Percentiles rank a stretch among this genome's conserved stretches.
Conservation (phyloP, 1,140 invertebrate genomes). For the Maconellicoccus hirsutus region DNA sequence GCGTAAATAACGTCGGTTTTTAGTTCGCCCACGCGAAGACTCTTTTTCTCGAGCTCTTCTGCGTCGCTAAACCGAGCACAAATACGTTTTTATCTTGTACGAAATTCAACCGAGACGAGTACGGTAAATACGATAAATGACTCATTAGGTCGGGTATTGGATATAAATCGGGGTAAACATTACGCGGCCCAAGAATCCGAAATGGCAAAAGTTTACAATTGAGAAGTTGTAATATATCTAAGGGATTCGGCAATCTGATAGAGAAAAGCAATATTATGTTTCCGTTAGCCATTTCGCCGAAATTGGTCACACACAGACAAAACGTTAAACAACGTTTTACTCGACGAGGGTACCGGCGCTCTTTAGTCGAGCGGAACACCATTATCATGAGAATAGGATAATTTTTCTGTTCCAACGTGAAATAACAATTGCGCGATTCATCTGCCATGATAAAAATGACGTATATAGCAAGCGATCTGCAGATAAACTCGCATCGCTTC, state of each 20-base stretch:
- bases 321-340: not conserved
- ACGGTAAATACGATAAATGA: not conserved
- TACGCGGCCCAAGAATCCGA: not conserved
- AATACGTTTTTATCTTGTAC: not conserved
- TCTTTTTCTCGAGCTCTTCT: too few species aligned
- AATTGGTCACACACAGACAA: not conserved
- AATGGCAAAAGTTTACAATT: not conserved
- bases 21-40: too few species aligned
- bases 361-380: not conserved
- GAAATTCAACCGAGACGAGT: not conserved
- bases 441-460: not conserved
- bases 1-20: too few species aligned
- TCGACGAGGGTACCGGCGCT: not conserved
- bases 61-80: too few species aligned
- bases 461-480: not conserved
- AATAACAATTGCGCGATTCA: not conserved
- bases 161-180: constrained; percentile 2
- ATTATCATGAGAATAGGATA: constrained; percentile 5
- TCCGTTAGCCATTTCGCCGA: constrained; percentile 6
- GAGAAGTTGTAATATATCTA: constrained; percentile 5
- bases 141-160: not conserved
- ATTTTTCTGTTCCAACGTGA: not conserved
- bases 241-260: not conserved
- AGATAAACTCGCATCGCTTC: too few species aligned
- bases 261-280: constrained; percentile 5